These are phyloP conservation scores for Lucilia cuprina DNA, from an alignment of 1,140 invertebrate genomes.

Conservation along the genomic window DNA sequence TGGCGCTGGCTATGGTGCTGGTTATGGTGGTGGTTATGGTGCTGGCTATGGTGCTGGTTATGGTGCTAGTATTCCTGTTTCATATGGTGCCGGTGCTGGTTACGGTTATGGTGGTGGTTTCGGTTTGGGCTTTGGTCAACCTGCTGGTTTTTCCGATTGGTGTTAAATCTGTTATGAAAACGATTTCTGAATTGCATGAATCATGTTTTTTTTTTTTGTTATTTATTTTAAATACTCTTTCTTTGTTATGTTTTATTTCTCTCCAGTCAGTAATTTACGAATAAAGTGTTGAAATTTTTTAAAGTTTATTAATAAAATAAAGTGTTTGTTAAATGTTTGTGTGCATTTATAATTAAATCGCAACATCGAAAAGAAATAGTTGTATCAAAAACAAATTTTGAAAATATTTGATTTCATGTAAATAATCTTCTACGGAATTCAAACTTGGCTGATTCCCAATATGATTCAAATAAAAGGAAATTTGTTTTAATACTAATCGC, in stretches of 20 bases:
- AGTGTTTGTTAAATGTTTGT: no score
- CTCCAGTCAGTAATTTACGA: background rate
- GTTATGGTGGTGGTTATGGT: background rate
- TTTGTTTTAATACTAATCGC: no score
- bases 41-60: slow-evolving; percentile 7
- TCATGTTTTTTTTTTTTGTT: background rate
- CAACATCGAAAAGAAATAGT: no score
- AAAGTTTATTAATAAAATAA: background rate
- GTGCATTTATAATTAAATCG: no score
- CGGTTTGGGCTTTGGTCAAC: slow-evolving; percentile 46
- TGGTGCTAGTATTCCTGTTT: background rate
- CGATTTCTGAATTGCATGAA: background rate
- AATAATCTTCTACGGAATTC: no score
- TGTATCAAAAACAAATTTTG: no score
- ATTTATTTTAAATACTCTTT: background rate
- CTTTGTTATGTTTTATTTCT: background rate
- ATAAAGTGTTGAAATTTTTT: background rate
- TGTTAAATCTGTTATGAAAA: background rate
- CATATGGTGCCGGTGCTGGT: slow-evolving; percentile 42
- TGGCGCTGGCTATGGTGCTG: background rate
- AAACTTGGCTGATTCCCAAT: no score
- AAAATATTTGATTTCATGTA: no score
- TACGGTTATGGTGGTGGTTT: slow-evolving; percentile 46
- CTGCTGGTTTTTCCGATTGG: background rate
- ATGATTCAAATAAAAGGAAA: no score